Evolutionary conservation across 2,888 invertebrate genomes (phyloP), one percentile per base, ranked within the genome.

Genomic region (Stramonita haemastoma): DNA sequence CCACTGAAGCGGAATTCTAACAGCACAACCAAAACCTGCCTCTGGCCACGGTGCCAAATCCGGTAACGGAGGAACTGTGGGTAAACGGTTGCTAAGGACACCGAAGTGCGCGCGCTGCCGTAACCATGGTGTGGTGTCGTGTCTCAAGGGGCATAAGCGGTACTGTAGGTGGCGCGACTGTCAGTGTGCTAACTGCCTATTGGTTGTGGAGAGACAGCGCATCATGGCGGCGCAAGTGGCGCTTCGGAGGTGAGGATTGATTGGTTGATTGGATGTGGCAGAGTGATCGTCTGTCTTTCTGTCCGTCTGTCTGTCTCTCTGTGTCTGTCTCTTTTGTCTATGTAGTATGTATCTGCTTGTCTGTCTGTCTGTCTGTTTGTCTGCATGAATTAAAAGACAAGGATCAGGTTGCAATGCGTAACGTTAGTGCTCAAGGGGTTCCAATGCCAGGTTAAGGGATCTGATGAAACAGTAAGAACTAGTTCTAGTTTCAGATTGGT

Each of bases 111-210:
- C 97, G 29, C 96, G 97, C 81, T 97, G 97, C 93, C 96, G 98
- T 88, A 98, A 98, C 96, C 98, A 98, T 95, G 98, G 98, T 1
- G 98, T 98, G 79, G 98, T 98, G 92, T 98, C 98, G 6, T 98
- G 98, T 93, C 96, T 98, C 92, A 98, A 98, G 91, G 98, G 98
- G 0, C 98, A 98, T 96, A 98, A 98, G 96, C 97, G 97, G 90
- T 97, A 98, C 92, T 98, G 98, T 94, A 97, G 98, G 19, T 98
- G 98, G 98, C 97, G 97, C 88, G 98, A 98, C 95, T 98, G 98
- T 94, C 97, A 97, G 88, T 98, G 98, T 94, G 97, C 98, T 34
- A 98, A 98, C 93, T 98, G 98, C 94, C 97, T 98, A 92, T 96
- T 98, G 87, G 98, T 98, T 81, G 97, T 97, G 11, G 97, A 97